Evolutionary conservation across 2,113 vertebrate species (phyloP), one percentile per base, ranked within the genome.

Genomic region (Ciconia maguari): DNA sequence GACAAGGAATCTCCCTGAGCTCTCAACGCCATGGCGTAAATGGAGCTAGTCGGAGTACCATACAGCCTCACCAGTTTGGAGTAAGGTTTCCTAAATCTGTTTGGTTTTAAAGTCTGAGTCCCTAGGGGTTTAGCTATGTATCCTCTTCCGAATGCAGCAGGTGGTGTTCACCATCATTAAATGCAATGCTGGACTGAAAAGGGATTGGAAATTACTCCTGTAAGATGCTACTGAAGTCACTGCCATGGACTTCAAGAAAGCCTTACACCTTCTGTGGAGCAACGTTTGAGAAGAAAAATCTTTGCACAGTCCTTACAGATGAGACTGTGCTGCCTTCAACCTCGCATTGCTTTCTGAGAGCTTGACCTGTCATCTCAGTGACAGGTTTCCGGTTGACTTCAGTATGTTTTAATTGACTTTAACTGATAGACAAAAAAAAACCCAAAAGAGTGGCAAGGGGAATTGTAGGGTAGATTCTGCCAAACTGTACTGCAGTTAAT

Each of bases 1-100:
- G 71, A 4, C 24, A 12, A 18, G 74, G 65, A 54, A 10, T 46
- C 55, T 69, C 42, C 21, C 41, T 54, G 66, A 54, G 72, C 42
- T 83, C 22, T 81, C 41, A 19, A 0, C 1, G 3, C 16, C 8
- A 0, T 15, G 52, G 22, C 5, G 3, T 51, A n/a, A 49, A 7
- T 7, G 52, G 65, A 51, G n/a, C 44, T 20, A 6, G 34, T 1
- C 71, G 44, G 21, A 77, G 60, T 76, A 21, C 30, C 17, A 26
- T 46, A 2, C 68, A 68, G 13, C 38, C 41, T 83, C 75, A 30
- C 8, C 27, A 21, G 21, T 66, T 41, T 46, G 54, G 75, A 72
- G 77, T 17, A 36, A 22, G 38, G 52, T 66, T 58, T 78, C 29
- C 55, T 71, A 34, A 60, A 77, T 30, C 32, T 38, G 21, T n/a